Percentiles rank a stretch among this genome's conserved stretches.
phyloP scores from a whole-genome alignment of 2,888 invertebrate species.

The Cephonodes hylas region DNA sequence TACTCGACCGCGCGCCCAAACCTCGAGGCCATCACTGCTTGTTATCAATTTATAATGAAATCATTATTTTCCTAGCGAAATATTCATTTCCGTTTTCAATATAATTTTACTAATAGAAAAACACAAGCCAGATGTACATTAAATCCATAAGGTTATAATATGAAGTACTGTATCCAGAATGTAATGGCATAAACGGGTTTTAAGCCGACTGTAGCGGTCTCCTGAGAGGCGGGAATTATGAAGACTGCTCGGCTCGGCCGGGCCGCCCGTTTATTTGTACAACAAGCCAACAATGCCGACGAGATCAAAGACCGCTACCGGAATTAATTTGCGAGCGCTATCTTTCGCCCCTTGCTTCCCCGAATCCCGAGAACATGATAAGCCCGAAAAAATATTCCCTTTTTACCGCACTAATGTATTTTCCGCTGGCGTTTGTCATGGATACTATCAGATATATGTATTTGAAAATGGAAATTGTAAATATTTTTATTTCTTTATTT shows the following conservation, averaged over 20 bases:
- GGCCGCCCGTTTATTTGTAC: slow-evolving; percentile 60
- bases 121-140: not conserved
- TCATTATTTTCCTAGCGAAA: no score
- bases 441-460: not conserved
- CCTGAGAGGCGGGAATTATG: slow-evolving; percentile 45
- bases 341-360: slow-evolving; percentile 43
- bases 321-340: slow-evolving; percentile 71
- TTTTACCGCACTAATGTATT: slow-evolving; percentile 40
- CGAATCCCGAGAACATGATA: slow-evolving; percentile 42
- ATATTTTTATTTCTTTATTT: no score
- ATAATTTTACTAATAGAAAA: not conserved
- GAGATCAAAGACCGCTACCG: slow-evolving; percentile 68
- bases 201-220: slow-evolving; percentile 36
- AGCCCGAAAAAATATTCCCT: slow-evolving; percentile 50
- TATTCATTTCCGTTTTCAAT: not conserved
- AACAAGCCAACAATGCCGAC: slow-evolving; percentile 64
- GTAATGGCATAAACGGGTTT: slow-evolving; percentile 48
- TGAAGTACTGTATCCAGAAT: slow-evolving; percentile 27
- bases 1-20: no score
- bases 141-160: not conserved
- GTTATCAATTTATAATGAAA: no score
- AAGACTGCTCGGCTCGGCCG: slow-evolving; percentile 31
- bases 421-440: slow-evolving; percentile 27
- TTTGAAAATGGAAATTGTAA: no score
- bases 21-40: no score